Evolutionary conservation across 2,797 vertebrate species (phyloP), one percentile per base, ranked within the genome.

Genomic region (Jordanella pulchra): DNA sequence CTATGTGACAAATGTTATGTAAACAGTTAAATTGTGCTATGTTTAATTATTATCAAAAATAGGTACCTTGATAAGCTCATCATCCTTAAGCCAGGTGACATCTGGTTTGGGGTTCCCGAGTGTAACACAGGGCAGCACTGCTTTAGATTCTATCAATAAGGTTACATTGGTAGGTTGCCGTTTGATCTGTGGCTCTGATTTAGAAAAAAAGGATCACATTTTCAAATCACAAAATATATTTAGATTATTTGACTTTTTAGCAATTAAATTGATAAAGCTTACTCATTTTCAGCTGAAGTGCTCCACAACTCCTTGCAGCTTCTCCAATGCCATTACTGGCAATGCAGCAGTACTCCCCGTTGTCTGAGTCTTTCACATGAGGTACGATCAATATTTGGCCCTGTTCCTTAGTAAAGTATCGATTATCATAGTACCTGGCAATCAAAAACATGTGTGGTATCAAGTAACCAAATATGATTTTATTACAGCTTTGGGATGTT

Each of bases 261-360:
- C 0, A 1, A 25, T 7, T 2, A 18, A 55, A 9, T 13, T 56
- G 68, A 53, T 45, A 28, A n/a, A 3, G 96, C 98, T 82, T 95
- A 99, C 98, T 96, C 97, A 99, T 99, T 94, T 99, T 99, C 32
- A 99, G 95, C 92, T 99, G 97, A 69, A 99, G 93, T 6, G 98
- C 98, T 12, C 97, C 98, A 17, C 98, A 99, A 77, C 97, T 99
- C 90, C 97, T 96, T 0, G 94, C 96, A 0, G 96, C 89, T 0
- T 94, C 93, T 75, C 97, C 97, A 1, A 99, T 87, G 0, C 97
- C 96, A 0, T 99, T 99, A 48, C 94, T 95, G 9, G 97, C 97
- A 0, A 93, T 87, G 86, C 98, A 99, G 89, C 97, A 99, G 82
- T 98, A 99, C 66, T 98, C 95, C 11, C 97, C 98, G 0, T 95